Conservation (phyloP, 2,113 vertebrate species). For the Maccullochella peelii region DNA sequence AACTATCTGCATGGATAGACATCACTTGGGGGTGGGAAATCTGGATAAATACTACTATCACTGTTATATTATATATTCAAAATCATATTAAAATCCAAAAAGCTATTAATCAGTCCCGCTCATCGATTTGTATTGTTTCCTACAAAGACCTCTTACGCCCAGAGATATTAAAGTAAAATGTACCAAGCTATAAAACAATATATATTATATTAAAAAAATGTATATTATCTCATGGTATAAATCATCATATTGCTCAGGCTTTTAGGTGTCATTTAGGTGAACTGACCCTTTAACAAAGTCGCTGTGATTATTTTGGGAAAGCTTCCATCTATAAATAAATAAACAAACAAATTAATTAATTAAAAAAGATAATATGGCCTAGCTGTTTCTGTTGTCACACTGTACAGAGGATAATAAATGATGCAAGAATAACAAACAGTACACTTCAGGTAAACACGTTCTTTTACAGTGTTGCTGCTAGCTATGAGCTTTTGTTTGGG, state of each 20-base stretch:
- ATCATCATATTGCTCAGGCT: background rate
- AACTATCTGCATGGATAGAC: no score
- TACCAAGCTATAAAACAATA: no score
- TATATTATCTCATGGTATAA: background rate
- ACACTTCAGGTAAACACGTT: constrained; percentile 46
- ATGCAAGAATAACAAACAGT: constrained; percentile 33
- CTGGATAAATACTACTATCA: no score
- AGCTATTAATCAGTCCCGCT: background rate
- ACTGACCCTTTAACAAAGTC: background rate
- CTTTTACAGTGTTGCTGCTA: constrained; percentile 5
- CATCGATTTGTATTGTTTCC: background rate
- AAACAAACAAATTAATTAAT: no score
- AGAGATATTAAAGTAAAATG: background rate
- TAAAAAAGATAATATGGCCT: background rate
- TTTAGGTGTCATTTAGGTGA: background rate
- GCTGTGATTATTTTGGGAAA: background rate
- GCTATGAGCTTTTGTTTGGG: constrained; percentile 57
- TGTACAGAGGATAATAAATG: constrained; percentile 24
- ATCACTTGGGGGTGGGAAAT: no score
- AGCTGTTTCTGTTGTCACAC: constrained; percentile 17
- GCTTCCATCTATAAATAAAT: background rate
- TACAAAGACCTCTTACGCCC: background rate
- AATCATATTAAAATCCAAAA: background rate
- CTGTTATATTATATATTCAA: no score
- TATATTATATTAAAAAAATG: background rate